Evolutionary conservation across 2,888 invertebrate genomes (phyloP).

Genomic region (Sussaba pulchella): DNA sequence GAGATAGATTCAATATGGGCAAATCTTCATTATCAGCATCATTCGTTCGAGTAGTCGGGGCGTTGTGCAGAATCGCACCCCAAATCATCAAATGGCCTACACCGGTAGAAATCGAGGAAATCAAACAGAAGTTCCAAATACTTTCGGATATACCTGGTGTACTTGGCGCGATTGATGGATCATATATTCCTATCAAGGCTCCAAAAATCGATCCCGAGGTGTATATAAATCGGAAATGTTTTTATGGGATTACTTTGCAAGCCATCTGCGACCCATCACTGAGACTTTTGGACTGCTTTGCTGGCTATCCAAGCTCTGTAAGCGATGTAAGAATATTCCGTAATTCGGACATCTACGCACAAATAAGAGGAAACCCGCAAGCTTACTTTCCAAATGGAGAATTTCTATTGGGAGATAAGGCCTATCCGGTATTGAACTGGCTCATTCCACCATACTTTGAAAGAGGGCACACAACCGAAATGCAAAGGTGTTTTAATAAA

Average conservation of each 20-base stretch:
- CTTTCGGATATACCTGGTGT: background rate
- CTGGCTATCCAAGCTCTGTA: conserved; percentile 34
- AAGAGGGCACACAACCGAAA: conserved; percentile 59
- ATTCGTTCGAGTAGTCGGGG: background rate
- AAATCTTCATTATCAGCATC: background rate
- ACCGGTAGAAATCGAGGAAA: background rate
- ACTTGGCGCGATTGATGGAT: conserved; percentile 33
- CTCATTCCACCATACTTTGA: conserved; percentile 70
- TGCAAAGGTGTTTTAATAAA: conserved; percentile 64
- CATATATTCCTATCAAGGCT: conserved; percentile 33
- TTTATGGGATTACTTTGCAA: conserved; percentile 27
- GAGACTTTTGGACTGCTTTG: conserved; percentile 11
- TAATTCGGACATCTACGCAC: conserved; percentile 66
- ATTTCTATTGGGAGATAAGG: conserved; percentile 71
- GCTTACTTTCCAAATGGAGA: conserved; percentile 55
- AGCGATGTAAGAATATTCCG: conserved; percentile 63
- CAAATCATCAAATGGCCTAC: conserved; percentile 9
- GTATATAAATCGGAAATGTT: conserved; percentile 27
- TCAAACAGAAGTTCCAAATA: conserved; percentile 1
- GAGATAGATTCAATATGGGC: conserved; percentile 1
- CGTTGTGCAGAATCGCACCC: conserved; percentile 4
- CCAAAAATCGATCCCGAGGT: conserved; percentile 13
- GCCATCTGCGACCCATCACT: conserved; percentile 3
- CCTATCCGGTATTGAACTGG: conserved; percentile 69
- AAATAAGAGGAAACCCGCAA: conserved; percentile 22